Percentiles rank a stretch among this genome's conserved stretches.
Conservation (phyloP, 2,888 invertebrate species). For the Ethmia dodecea region DNA sequence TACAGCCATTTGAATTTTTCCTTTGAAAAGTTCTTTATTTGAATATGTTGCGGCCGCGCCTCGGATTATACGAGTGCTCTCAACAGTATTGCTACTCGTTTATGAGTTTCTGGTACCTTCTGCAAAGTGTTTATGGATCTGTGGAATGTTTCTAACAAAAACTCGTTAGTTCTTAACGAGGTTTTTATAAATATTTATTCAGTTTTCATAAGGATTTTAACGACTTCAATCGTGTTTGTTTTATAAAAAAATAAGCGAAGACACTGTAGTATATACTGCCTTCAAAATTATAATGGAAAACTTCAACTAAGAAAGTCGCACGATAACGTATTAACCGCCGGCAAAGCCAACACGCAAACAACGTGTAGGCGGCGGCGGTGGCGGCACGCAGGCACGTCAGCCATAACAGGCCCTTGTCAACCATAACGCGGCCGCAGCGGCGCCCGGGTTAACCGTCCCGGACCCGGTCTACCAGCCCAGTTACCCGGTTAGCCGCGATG, state of each 20-base stretch:
- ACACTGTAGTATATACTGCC: too few relatives aligned
- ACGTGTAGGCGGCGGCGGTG: slow-evolving; percentile 11
- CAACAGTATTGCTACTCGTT: too few relatives aligned
- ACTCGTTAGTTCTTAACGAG: too few relatives aligned
- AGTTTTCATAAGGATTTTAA: too few relatives aligned
- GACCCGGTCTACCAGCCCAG: slow-evolving; percentile 31
- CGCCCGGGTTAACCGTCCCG: slow-evolving; percentile 27
- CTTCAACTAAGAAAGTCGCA: too few relatives aligned
- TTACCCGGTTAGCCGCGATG: slow-evolving; percentile 50
- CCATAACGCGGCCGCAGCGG: slow-evolving; percentile 68
- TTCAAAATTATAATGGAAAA: too few relatives aligned
- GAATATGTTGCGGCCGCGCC: slow-evolving; percentile 52
- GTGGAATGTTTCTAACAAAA: too few relatives aligned
- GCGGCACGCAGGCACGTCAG: slow-evolving; percentile 46
- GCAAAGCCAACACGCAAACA: slow-evolving; percentile 29
- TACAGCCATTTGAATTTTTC: slow-evolving; percentile 69
- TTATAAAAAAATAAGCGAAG: too few relatives aligned
- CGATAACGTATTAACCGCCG: slow-evolving; percentile 9
- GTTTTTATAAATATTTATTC: too few relatives aligned
- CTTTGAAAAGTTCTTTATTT: slow-evolving; percentile 71
- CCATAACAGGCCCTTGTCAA: slow-evolving; percentile 71
- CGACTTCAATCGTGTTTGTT: too few relatives aligned
- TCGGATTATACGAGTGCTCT: slow-evolving; percentile 18
- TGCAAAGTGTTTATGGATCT: too few relatives aligned
- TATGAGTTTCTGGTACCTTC: too few relatives aligned